Conservation (phyloP, 2,888 invertebrate species). For the Luffia ferchaultella region DNA sequence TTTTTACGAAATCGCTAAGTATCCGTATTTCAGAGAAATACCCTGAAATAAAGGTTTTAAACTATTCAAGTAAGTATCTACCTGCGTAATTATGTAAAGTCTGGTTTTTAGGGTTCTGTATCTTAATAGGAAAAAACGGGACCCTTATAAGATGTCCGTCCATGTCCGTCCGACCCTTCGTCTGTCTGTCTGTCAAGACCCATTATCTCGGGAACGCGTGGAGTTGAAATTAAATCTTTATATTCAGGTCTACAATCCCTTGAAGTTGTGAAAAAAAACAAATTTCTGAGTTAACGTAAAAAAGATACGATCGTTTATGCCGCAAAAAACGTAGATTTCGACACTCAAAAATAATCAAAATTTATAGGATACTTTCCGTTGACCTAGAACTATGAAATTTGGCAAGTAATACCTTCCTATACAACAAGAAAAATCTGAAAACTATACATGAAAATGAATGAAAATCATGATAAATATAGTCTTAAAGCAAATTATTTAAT, state of each 20-base stretch:
- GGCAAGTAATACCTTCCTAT: no score
- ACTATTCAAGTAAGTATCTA: no score
- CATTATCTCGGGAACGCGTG: background rate
- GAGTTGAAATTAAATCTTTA: background rate
- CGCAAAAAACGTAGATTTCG: background rate
- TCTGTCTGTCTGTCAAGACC: background rate
- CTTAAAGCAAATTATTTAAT: no score
- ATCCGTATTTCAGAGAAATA: no score
- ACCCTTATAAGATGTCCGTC: background rate
- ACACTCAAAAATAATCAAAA: background rate
- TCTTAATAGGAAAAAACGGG: no score
- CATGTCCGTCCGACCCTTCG: background rate
- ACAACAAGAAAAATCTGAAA: no score
- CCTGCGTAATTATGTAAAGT: no score
- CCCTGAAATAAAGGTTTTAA: no score
- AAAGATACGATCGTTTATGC: background rate
- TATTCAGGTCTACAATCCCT: background rate
- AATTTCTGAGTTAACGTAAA: background rate
- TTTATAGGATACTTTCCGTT: background rate
- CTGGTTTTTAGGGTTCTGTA: no score
- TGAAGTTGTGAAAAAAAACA: background rate
- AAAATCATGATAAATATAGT: no score
- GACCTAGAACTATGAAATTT: background rate
- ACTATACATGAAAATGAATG: no score
- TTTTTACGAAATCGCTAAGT: no score